Base-by-base conservation (phyloP, 2,888 invertebrate species). In the Corbicula japonica region DNA sequence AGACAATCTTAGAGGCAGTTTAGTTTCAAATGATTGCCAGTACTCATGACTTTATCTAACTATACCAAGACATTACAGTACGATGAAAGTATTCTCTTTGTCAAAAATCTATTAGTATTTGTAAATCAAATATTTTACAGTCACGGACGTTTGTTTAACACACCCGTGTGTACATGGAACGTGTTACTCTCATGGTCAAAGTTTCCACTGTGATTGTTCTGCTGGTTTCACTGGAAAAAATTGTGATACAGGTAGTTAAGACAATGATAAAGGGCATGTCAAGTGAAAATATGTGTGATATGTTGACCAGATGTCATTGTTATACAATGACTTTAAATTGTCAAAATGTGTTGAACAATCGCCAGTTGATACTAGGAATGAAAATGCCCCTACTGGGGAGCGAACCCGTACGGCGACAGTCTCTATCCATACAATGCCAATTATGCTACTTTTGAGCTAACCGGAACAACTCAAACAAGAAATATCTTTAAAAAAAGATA, bases 71-170 rank as follows among this genome's bases (percentile, higher is more conserved):
- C n/a, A n/a, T n/a, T n/a, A 38, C 41, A 38, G 10, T 12, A 38
- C 8, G 10, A 38, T 12, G 15, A 41, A 12, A 41, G 8, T 41
- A 41, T 41, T 41, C 41, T 15, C 41, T 41, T 41, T 41, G n/a
- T n/a, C n/a, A n/a, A n/a, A 41, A 41, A 15, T 41, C 15, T 12
- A 41, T 41, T 41, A 12, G 8, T 41, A 12, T 12, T 12, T 12
- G 41, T 41, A 41, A 41, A 8, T 15, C 8, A 41, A 15, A 41
- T 21, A 21, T 46, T 46, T 18, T 63, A 2, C 35, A 63, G 63
- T 50, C 10, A 63, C 48, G 23, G 63, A 63, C 23, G 35, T 48
- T 34, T 63, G 63, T 32, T n/a, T 63, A 21, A 3, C n/a, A n/a
- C 21, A 63, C 3, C 63, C 63, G 18, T 63, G 63, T 63, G 34